Percentiles rank a stretch among this genome's conserved stretches.
phyloP scores from a whole-genome alignment of 2,797 vertebrate species.

The Myiothlypis chrysogaster region DNA sequence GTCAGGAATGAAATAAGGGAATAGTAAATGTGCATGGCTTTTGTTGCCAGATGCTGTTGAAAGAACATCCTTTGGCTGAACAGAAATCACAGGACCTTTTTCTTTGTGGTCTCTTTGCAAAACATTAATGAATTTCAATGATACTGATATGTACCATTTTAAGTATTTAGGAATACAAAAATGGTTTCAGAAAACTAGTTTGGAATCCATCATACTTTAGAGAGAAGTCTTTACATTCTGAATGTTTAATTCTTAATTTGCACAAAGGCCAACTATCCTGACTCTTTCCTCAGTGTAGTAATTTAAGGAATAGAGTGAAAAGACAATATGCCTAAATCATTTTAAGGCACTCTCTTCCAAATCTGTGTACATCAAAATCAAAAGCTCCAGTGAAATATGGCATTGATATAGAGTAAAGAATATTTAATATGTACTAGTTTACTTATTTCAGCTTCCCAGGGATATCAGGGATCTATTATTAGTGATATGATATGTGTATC shows the following conservation, averaged over 20 bases:
- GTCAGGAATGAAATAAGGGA: neutral
- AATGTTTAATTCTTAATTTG: neutral
- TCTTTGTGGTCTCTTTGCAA: neutral
- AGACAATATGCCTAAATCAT: neutral
- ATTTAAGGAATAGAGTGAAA: neutral
- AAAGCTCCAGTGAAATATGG: neutral
- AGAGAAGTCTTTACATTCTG: neutral
- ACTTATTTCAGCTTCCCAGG: neutral
- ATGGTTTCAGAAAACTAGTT: neutral
- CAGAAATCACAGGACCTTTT: neutral
- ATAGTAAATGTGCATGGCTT: rapidly evolving
- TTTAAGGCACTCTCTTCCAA: neutral
- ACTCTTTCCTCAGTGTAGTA: neutral
- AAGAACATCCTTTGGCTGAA: neutral
- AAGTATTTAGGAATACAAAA: neutral
- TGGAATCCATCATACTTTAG: neutral
- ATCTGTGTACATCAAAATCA: neutral
- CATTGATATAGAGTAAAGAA: neutral
- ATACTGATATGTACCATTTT: neutral
- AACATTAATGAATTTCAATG: neutral
- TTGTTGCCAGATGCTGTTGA: neutral
- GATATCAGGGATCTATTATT: neutral
- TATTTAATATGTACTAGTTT: neutral
- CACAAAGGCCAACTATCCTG: neutral
- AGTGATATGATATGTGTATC: neutral